phyloP scores from a whole-genome alignment of 2,113 vertebrate genomes.

The Crotalus horridus region DNA sequence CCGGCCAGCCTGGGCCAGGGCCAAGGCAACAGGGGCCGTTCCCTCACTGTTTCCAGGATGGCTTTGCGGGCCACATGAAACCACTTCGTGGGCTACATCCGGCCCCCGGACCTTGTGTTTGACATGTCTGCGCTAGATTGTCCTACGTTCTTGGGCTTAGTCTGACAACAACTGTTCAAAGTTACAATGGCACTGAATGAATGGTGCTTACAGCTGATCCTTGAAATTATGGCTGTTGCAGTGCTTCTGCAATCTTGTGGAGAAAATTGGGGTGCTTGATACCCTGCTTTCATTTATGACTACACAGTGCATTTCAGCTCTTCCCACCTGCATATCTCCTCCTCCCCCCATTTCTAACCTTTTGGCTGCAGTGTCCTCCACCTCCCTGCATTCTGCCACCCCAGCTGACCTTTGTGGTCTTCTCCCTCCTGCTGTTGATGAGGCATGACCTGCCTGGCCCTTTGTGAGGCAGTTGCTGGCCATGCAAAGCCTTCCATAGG shows the following conservation, averaged over 20 bases:
- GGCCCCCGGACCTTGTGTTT: too few species aligned
- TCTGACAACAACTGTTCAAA: neutral
- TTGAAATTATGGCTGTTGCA: neutral
- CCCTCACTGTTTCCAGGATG: too few species aligned
- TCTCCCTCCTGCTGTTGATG: neutral
- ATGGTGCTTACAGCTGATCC: neutral
- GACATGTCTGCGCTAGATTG: too few species aligned
- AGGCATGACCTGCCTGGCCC: neutral
- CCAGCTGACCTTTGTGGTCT: neutral
- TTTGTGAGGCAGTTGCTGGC: neutral
- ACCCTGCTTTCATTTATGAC: neutral
- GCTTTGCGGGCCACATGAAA: too few species aligned
- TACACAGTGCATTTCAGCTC: neutral
- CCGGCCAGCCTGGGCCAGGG: too few species aligned
- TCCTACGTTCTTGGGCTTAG: too few species aligned
- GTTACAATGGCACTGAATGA: neutral
- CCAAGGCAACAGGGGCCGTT: too few species aligned
- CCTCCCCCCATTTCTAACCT: neutral
- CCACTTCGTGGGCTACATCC: too few species aligned
- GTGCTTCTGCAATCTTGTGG: neutral
- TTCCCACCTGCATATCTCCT: neutral
- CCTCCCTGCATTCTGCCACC: neutral
- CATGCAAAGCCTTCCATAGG: neutral
- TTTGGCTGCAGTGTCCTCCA: neutral
- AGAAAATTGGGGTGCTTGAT: neutral